Percentiles rank a stretch among this genome's conserved stretches.
Evolutionary conservation across 2,113 vertebrate species (phyloP).

Genomic region (Forbesichthys agassizii): DNA sequence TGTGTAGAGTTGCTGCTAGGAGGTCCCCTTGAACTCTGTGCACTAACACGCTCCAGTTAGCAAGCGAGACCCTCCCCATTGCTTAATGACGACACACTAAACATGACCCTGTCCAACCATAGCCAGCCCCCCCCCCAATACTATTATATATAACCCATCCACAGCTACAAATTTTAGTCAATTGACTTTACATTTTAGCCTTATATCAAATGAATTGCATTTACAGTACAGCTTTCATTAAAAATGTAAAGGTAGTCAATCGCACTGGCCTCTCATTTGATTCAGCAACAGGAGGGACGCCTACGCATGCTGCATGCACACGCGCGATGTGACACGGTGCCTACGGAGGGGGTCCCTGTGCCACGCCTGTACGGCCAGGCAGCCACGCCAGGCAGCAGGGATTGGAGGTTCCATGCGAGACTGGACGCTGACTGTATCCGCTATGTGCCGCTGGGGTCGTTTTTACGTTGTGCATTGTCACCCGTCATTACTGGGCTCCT

Average conservation of each 20-base stretch:
- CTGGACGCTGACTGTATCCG: no score
- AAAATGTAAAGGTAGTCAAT: not conserved
- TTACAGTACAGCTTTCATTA: not conserved
- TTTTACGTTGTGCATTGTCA: not conserved
- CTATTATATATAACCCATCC: not conserved
- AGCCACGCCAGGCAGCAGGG: not conserved
- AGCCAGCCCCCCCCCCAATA: constrained; percentile 27
- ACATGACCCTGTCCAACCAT: constrained; percentile 33
- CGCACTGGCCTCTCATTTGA: not conserved
- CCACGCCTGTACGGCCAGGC: not conserved
- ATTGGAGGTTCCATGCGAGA: not conserved
- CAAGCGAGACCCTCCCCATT: constrained; percentile 60
- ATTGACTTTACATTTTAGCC: no score
- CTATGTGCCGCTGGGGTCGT: not conserved
- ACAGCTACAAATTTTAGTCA: not conserved
- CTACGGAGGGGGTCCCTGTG: not conserved
- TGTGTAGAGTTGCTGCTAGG: constrained; percentile 54
- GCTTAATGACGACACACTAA: constrained; percentile 45
- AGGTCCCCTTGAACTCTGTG: constrained; percentile 60
- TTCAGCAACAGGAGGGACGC: not conserved
- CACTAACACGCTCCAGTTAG: constrained; percentile 73
- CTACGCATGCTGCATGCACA: not conserved
- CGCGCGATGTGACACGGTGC: not conserved
- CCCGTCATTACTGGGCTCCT: not conserved
- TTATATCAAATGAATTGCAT: no score